Conservation (phyloP, 2,888 invertebrate species). For the Tenthredo scrophulariae region DNA sequence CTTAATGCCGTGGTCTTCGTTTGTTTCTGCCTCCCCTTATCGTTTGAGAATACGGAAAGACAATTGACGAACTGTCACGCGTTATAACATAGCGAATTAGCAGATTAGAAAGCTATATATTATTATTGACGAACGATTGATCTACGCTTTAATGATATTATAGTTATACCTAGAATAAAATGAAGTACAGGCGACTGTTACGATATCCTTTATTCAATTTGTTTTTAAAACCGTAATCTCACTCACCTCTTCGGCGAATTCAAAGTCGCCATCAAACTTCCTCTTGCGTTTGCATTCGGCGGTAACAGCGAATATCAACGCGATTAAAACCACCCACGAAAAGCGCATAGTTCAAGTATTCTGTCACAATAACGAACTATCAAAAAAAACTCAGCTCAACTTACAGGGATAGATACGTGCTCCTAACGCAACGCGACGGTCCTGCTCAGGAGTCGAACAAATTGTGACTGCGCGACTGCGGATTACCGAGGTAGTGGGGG, state of each 20-base stretch:
- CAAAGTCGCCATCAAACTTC: conserved; percentile 89
- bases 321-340: conserved; percentile 78
- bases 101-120: neutral
- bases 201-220: neutral
- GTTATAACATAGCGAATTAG: neutral
- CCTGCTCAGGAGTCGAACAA: conserved; percentile 69
- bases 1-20: neutral
- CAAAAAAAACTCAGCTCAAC: neutral
- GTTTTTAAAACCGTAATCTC: neutral
- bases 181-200: neutral
- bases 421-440: conserved; percentile 57
- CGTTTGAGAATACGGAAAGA: neutral
- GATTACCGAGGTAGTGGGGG: conserved; percentile 17
- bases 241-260: conserved; percentile 89
- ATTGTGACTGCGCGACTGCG: conserved; percentile 65
- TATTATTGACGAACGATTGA: neutral
- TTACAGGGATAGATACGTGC: neutral
- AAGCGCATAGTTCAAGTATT: conserved; percentile 74
- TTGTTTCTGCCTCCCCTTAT: neutral
- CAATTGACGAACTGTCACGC: conserved; percentile 13
- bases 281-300: conserved; percentile 82
- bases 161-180: too few species aligned
- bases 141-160: neutral
- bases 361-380: conserved; percentile 40
- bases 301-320: conserved; percentile 74